These are phyloP conservation scores for Formica aserva DNA, from an alignment of 2,888 invertebrate species.

Conservation along the genomic window DNA sequence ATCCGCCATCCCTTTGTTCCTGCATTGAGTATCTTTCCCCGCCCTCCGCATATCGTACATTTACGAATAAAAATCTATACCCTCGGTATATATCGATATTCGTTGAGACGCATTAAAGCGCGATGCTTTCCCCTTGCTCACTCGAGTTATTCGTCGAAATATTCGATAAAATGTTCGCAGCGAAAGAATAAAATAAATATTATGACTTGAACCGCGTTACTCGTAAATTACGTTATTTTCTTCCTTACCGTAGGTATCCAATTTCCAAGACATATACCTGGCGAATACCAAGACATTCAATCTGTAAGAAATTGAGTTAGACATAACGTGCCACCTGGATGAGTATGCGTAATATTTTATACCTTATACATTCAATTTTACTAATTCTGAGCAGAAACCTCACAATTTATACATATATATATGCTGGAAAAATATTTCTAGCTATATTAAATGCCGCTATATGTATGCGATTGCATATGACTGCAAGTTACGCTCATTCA, in stretches of 20 bases:
- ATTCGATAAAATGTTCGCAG: conserved; percentile 38
- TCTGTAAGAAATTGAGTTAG: conserved; percentile 66
- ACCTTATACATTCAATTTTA: conserved; percentile 60
- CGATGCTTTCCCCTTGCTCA: not conserved
- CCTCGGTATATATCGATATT: conserved; percentile 4
- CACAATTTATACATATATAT: conserved; percentile 44
- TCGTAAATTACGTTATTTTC: conserved; percentile 63
- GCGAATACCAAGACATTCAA: conserved; percentile 61
- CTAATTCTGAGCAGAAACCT: conserved; percentile 49
- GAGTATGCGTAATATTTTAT: conserved; percentile 71
- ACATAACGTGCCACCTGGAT: conserved; percentile 53
- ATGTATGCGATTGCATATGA: conserved; percentile 20
- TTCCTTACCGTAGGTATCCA: conserved; percentile 61
- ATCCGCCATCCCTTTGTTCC: conserved; percentile 18
- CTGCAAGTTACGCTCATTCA: conserved; percentile 33
- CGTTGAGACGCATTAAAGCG: conserved; percentile 11
- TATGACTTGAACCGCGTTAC: conserved; percentile 16
- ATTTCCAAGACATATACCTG: conserved; percentile 54
- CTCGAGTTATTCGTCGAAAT: conserved; percentile 40
- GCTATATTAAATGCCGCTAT: conserved; percentile 60
- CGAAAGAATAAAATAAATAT: conserved; percentile 48
- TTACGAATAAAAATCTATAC: conserved; percentile 17
- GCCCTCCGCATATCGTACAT: not conserved
- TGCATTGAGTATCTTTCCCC: conserved; percentile 19
- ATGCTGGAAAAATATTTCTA: conserved; percentile 64